These are phyloP conservation scores for Coregonus clupeaformis DNA, from an alignment of 2,113 vertebrate genomes.

Conservation along the genomic window DNA sequence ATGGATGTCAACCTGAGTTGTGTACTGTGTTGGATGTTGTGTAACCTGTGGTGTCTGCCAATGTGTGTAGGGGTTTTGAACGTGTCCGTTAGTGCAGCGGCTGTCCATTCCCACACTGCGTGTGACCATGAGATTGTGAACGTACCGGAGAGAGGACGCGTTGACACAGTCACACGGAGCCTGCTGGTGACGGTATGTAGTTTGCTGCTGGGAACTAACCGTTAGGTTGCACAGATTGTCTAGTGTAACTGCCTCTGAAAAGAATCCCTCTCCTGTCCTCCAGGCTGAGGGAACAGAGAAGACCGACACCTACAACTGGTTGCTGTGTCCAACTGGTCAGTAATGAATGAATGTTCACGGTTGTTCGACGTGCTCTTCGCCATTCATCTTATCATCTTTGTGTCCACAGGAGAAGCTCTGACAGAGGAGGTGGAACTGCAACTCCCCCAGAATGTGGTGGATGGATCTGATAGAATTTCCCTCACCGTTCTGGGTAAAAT, in stretches of 20 bases:
- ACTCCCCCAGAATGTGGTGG: constrained; percentile 58
- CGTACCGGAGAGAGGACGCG: constrained; percentile 72
- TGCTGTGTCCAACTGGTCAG: constrained; percentile 65
- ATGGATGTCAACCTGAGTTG: background rate
- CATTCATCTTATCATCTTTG: background rate
- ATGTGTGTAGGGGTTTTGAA: constrained; percentile 69
- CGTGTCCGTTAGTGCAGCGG: constrained; percentile 76
- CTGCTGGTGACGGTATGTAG: constrained; percentile 78
- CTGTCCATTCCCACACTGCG: constrained; percentile 53
- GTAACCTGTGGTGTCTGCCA: background rate
- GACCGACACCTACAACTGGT: constrained; percentile 49
- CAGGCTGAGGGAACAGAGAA: constrained; percentile 66
- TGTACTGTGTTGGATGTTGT: background rate
- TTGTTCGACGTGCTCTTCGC: background rate
- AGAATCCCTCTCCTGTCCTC: background rate
- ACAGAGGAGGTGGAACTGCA: constrained; percentile 44
- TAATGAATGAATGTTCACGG: background rate
- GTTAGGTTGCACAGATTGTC: background rate
- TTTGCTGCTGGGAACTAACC: background rate
- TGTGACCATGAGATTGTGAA: constrained; percentile 75
- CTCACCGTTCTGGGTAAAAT: constrained; percentile 67
- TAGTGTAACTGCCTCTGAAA: background rate
- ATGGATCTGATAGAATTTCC: constrained; percentile 53
- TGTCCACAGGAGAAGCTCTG: constrained; percentile 35
- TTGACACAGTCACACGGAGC: constrained; percentile 74